Conservation (phyloP, 2,888 invertebrate species). For the Boloria selene region DNA sequence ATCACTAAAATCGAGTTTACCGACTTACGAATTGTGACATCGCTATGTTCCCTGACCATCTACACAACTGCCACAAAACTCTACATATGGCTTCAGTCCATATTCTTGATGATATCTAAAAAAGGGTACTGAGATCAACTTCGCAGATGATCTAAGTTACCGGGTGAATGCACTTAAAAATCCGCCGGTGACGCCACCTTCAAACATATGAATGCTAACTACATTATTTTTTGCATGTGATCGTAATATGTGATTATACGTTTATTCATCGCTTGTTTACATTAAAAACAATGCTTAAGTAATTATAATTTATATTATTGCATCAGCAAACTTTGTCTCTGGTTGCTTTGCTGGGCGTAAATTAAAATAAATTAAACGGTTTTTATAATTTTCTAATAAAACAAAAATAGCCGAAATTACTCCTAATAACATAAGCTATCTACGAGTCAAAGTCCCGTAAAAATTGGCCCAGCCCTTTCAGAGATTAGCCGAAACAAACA, state of each 20-base stretch:
- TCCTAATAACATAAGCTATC: no score
- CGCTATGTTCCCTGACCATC: background rate
- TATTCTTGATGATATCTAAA: conserved; percentile 27
- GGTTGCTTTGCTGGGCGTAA: no score
- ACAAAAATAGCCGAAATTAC: no score
- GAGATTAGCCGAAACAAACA: no score
- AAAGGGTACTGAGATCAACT: conserved; percentile 36
- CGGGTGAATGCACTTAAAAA: conserved; percentile 44
- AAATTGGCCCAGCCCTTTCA: no score
- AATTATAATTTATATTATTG: conserved; percentile 4
- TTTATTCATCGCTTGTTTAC: conserved; percentile 13
- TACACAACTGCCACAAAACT: background rate
- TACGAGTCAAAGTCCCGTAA: no score
- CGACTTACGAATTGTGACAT: no score
- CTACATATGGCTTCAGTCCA: conserved; percentile 12
- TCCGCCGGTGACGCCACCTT: conserved; percentile 44
- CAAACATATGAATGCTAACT: conserved; percentile 30
- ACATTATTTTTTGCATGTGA: background rate
- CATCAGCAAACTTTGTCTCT: no score
- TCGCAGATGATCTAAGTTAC: conserved; percentile 46
- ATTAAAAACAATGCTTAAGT: background rate
- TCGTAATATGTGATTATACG: conserved; percentile 14
- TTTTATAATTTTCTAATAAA: no score
- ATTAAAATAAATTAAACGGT: no score
- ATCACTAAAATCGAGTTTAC: no score